Base-by-base conservation (phyloP, 1,140 invertebrate genomes). In the Conus betulinus region DNA sequence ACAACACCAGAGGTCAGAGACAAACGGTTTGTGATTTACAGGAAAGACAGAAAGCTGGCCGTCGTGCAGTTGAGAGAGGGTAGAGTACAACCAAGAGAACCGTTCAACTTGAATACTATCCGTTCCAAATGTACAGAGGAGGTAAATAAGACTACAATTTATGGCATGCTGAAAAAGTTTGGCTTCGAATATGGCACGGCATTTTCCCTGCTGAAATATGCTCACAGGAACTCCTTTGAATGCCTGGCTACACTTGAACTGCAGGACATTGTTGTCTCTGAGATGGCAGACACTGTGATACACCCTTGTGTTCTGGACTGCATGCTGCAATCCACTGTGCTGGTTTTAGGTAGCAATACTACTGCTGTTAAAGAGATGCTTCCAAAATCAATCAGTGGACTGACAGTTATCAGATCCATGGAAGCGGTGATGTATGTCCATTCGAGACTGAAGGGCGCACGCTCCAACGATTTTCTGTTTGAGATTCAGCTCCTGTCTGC, bases 221-320 rank as follows among this genome's bases (percentile, higher is more conserved):
- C 88, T 15, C 60, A 82, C 52, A 90, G 82, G 81, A 89, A 85
- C 78, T 79, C 87, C 23, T 83, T 71, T 3, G 92, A 93, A 86
- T 91, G 92, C 84, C 53, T 93, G 4, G 90, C 90, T 17, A 60
- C 89, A 7, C 87, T 92, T n/a, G 60, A 57, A 23, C n/a, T 93
- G 4, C 85, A 90, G n/a, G 89, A 91, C 3, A 23, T 25, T 7
- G 83, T 93, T 13, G 60, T 87, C 11, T 60, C 85, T 57, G 90
- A 92, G 63, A 88, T 91, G 23, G 57, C 87, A 6, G 67, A 25
- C 8, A 93, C 92, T 8, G 88, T 88, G 51, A 85, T 93, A n/a
- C 92, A 93, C 83, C 93, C 92, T 25, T 88, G 90, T 20, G 86
- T 93, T 39, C 87, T 93, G 5, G 92, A 92, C 90, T 91, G 89